phyloP scores from a whole-genome alignment of 2,113 vertebrate genomes.

The Otis tarda region DNA sequence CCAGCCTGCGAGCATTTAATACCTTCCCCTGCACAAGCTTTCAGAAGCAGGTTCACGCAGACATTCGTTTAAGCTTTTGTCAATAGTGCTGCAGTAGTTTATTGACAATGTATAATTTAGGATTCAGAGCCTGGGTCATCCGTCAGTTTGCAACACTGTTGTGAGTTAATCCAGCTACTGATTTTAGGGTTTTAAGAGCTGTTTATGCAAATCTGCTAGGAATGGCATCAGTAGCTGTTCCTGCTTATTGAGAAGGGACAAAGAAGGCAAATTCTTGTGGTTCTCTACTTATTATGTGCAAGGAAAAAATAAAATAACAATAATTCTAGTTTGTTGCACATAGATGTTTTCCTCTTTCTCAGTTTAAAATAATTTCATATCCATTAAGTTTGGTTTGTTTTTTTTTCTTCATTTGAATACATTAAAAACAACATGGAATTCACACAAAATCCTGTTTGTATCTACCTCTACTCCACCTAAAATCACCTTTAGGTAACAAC shows the following conservation, averaged over 20 bases:
- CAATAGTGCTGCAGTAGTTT: background rate
- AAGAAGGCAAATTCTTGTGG: background rate
- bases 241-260: background rate
- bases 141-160: background rate
- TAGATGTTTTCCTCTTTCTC: background rate
- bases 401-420: background rate
- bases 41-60: background rate
- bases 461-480: background rate
- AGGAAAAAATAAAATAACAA: background rate
- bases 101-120: background rate
- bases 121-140: background rate
- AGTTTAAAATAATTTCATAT: background rate
- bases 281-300: background rate
- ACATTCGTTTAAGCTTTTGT: background rate
- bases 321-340: background rate
- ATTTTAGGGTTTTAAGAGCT: background rate
- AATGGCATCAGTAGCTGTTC: background rate
- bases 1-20: background rate
- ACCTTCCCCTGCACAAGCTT: background rate
- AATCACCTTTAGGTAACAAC: background rate
- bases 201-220: background rate
- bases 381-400: background rate
- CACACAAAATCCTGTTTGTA: background rate
- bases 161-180: background rate
- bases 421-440: background rate